A percentile compares a stretch with the other conserved stretches of the same genome.
phyloP scores from a whole-genome alignment of 2,888 invertebrate genomes.

The Morpho deidamia region DNA sequence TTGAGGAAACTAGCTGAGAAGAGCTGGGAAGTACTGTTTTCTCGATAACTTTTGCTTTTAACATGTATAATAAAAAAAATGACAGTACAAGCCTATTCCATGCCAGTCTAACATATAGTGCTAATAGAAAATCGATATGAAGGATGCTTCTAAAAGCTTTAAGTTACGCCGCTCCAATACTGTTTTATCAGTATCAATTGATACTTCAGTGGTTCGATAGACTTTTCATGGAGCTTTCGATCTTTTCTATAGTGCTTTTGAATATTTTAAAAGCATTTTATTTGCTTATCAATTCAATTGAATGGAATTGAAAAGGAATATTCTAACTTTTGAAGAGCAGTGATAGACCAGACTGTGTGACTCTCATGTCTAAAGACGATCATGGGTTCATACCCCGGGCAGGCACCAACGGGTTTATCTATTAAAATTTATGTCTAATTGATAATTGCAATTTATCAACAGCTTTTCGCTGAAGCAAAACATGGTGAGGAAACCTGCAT shows the following conservation, averaged over 20 bases:
- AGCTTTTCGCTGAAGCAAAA: too few species aligned
- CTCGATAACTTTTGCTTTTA: neutral
- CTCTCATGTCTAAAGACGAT: too few species aligned
- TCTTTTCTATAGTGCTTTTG: neutral
- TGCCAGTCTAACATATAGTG: neutral
- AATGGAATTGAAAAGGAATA: neutral
- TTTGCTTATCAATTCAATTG: conserved; percentile 3
- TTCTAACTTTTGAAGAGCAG: too few species aligned
- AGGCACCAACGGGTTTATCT: too few species aligned
- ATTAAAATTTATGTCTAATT: too few species aligned
- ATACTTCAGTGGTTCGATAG: conserved; percentile 5
- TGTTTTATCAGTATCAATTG: conserved; percentile 1
- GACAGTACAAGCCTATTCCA: neutral
- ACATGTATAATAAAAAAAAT: neutral
- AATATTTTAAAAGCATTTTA: conserved; percentile 1
- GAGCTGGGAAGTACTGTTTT: neutral
- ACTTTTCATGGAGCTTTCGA: neutral
- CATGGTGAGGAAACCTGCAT: too few species aligned
- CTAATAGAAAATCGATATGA: conserved; percentile 1
- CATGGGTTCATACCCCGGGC: too few species aligned
- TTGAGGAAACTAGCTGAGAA: too few species aligned
- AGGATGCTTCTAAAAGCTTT: neutral
- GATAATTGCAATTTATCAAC: too few species aligned
- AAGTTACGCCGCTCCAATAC: neutral
- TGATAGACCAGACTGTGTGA: too few species aligned